Conservation (phyloP, 2,113 vertebrate genomes). For the Hippocampus guttulatus region DNA sequence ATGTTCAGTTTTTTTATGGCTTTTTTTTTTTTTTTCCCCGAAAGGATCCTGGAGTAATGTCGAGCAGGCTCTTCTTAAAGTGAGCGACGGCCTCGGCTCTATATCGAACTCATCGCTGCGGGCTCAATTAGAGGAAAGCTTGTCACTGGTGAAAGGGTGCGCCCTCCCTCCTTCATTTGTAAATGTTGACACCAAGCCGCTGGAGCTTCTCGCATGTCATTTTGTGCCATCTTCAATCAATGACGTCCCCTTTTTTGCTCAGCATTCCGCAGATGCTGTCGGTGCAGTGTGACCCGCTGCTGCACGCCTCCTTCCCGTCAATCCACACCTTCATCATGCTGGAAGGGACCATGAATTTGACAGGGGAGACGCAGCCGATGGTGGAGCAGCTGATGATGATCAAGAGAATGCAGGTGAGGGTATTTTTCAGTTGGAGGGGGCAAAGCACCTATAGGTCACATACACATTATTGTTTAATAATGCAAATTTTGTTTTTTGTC, state of each 20-base stretch:
- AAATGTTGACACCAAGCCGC: not conserved
- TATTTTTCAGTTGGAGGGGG: not conserved
- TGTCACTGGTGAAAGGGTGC: slow-evolving; percentile 87
- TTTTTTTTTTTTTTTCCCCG: not conserved
- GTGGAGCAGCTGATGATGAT: slow-evolving; percentile 98
- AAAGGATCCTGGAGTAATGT: slow-evolving; percentile 85
- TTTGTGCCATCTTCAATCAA: not conserved
- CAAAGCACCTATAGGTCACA: too few relatives aligned
- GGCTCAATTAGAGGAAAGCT: slow-evolving; percentile 80
- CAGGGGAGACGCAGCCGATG: slow-evolving; percentile 86
- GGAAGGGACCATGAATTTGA: slow-evolving; percentile 97
- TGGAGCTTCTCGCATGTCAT: not conserved
- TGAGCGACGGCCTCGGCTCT: slow-evolving; percentile 77
- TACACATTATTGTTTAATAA: too few relatives aligned
- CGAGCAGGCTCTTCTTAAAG: slow-evolving; percentile 82
- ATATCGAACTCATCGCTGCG: slow-evolving; percentile 76
- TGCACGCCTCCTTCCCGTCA: slow-evolving; percentile 85
- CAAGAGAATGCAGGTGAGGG: slow-evolving; percentile 93
- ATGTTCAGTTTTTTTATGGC: not conserved
- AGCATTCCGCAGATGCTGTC: slow-evolving; percentile 90
- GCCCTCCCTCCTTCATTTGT: not conserved
- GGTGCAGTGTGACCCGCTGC: slow-evolving; percentile 74
- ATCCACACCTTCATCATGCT: slow-evolving; percentile 91
- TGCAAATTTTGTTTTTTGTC: not conserved
- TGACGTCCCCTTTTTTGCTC: slow-evolving; percentile 12